Conservation (phyloP, 2,113 vertebrate species). For the Pan troglodytes region DNA sequence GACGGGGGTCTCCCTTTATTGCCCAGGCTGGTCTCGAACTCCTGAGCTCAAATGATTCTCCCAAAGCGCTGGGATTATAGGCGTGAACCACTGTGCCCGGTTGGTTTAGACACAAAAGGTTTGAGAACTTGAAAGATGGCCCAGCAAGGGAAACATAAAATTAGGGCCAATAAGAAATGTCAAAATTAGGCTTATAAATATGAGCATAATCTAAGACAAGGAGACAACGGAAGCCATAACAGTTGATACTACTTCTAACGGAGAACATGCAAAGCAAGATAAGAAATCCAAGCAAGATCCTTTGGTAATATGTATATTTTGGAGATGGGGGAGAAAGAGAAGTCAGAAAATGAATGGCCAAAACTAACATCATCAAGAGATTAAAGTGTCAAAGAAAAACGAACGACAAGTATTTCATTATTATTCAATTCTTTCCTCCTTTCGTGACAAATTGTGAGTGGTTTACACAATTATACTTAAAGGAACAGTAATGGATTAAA, state of each 20-base stretch:
- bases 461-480: background rate
- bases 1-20: background rate
- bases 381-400: background rate
- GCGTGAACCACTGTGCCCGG: background rate
- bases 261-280: background rate
- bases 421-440: background rate
- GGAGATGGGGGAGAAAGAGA: background rate
- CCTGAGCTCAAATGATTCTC: background rate
- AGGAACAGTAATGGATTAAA: background rate
- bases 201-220: background rate
- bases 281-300: background rate
- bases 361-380: background rate
- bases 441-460: background rate
- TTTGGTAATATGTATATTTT: background rate
- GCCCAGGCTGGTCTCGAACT: background rate
- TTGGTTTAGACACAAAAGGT: background rate
- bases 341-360: background rate
- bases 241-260: background rate
- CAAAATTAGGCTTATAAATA: background rate
- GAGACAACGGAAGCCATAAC: background rate
- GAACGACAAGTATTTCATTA: background rate
- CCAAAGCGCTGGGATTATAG: background rate
- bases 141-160: background rate
- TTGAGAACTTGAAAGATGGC: constrained; percentile 1
- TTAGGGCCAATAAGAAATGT: background rate